Conservation (phyloP, 1,140 invertebrate species). For the Drosophila lacertosa region DNA sequence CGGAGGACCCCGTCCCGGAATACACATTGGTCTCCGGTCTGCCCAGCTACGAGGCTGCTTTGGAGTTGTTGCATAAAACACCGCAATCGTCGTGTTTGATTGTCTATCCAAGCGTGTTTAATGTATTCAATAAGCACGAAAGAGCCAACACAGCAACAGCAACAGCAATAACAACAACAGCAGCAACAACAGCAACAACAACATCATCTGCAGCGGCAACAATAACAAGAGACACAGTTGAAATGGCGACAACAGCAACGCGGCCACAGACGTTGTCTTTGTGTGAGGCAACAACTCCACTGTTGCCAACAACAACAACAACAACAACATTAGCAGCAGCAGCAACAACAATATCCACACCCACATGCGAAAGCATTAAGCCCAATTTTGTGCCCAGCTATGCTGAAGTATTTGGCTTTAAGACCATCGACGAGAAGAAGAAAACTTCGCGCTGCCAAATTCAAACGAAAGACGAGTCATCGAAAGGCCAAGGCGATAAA, state of each 20-base stretch:
- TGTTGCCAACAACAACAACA: conserved; percentile 44
- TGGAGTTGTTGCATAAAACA: conserved; percentile 85
- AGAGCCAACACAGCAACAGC: conserved; percentile 32
- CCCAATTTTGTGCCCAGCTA: conserved; percentile 72
- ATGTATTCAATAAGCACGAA: conserved; percentile 78
- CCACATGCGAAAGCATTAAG: conserved; percentile 61
- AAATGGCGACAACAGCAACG: conserved; percentile 11
- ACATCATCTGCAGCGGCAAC: neutral
- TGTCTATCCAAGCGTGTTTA: conserved; percentile 81
- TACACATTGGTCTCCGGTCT: conserved; percentile 87
- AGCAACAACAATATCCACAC: conserved; percentile 35
- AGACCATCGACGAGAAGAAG: conserved; percentile 65
- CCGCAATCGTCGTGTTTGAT: conserved; percentile 75
- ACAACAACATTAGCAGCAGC: conserved; percentile 13
- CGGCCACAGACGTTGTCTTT: conserved; percentile 34
- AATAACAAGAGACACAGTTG: conserved; percentile 3
- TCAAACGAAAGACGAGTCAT: conserved; percentile 37
- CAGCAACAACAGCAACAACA: conserved; percentile 20
- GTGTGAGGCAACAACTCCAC: conserved; percentile 58
- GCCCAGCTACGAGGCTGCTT: conserved; percentile 87
- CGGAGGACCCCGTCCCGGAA: conserved; percentile 86
- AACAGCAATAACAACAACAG: conserved; percentile 28
- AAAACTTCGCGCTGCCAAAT: conserved; percentile 29
- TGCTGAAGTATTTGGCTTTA: conserved; percentile 70
- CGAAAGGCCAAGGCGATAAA: conserved; percentile 59